phyloP scores from a whole-genome alignment of 1,140 invertebrate species.

The Drosophila azteca region DNA sequence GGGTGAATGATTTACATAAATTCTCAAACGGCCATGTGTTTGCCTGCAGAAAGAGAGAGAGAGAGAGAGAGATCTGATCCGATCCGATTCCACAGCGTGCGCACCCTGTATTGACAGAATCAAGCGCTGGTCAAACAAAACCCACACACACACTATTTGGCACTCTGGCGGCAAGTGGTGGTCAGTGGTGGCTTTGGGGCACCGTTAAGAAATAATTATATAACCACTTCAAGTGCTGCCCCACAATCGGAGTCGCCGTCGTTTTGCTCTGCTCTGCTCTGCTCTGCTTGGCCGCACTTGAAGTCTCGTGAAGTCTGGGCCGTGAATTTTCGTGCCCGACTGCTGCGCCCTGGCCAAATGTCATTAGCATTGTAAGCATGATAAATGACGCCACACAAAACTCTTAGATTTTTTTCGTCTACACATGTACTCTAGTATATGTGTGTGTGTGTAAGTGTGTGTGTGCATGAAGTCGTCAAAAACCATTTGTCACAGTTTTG shows the following conservation, averaged over 20 bases:
- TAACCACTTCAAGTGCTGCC: constrained; percentile 56
- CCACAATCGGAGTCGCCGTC: constrained; percentile 41
- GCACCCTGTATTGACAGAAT: constrained; percentile 78
- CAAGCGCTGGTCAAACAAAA: constrained; percentile 71
- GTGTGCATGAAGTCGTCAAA: constrained; percentile 74
- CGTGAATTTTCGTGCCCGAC: constrained; percentile 32
- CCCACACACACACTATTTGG: constrained; percentile 55
- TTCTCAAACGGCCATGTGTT: constrained; percentile 57
- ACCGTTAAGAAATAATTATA: constrained; percentile 79
- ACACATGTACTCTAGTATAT: background rate
- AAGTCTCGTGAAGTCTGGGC: constrained; percentile 22
- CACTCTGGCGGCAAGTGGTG: constrained; percentile 12
- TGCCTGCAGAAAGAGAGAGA: too few species aligned
- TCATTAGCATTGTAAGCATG: constrained; percentile 80
- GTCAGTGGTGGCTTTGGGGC: constrained; percentile 37
- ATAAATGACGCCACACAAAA: constrained; percentile 71
- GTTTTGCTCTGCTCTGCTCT: background rate
- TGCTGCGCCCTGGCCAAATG: constrained; percentile 57
- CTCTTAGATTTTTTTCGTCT: constrained; percentile 44
- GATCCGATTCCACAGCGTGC: background rate
- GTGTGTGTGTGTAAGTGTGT: constrained; percentile 29
- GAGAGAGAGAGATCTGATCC: too few species aligned
- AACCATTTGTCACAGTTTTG: constrained; percentile 79
- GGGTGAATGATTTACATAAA: constrained; percentile 77
- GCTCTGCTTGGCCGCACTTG: constrained; percentile 45